Evolutionary conservation across 37 sponge, comb jelly and placozoan species (phyloP), one percentile per base, ranked within the genome.

Genomic region (Spongia lamella): DNA sequence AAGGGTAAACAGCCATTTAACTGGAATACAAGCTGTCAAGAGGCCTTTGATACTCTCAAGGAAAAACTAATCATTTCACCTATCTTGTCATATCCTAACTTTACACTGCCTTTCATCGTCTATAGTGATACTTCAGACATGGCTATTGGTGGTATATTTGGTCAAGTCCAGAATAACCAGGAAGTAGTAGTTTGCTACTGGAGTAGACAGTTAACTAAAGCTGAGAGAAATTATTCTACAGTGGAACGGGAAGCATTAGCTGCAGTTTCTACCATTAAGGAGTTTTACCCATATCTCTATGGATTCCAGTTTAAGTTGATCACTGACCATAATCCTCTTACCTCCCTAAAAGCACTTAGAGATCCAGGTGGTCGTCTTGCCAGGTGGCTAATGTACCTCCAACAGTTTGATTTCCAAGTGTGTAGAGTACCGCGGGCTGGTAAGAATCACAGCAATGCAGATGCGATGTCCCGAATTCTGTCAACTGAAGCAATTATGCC

Each of bases 341-440:
- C 54, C 0, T 58, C 35, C 26, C 25, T 66, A 56, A 52, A 67
- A 22, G 43, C 36, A 14, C 20, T 78, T 9, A 78, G 66, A 40
- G 79, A 78, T 55, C 20, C 13, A 20, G 56, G 79, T 17, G 77
- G 79, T 6, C 67, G 79, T 0, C 25, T 78, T 61, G 26, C 36
- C 13, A 34, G 68, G 31, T 78, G 79, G 79, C 32, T 56, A 34
- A 32, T 78, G 34, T 65, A 69, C 16, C 53, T 79, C 40, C 80
- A 79, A 57, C 80, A 79, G 50, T 70, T 79, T 38, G 50, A 79
- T 36, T 70, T 69, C 31, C 7, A 27, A 26, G 29, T 79, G 47
- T n/a, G n/a, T n/a, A n/a, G n/a, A n/a, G 43, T 59, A 38, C 69
- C 56, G 61, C 68, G 56, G n/a, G 32, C 80, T 43, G 80, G 80